These are phyloP conservation scores for Anthophora plumipes DNA, from an alignment of 2,888 invertebrate species.

Conservation along the genomic window DNA sequence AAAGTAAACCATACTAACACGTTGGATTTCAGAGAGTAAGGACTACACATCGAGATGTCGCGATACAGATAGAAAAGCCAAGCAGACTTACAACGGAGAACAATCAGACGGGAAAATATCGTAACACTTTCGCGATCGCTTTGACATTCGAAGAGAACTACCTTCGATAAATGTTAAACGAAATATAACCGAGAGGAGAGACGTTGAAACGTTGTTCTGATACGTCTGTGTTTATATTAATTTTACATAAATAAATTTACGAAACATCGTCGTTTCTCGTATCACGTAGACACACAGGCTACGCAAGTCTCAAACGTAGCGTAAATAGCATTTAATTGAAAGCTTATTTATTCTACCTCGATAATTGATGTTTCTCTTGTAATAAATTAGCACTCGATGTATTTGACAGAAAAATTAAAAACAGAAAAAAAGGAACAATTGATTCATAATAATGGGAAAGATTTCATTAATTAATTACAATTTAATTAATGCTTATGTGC, in stretches of 20 bases:
- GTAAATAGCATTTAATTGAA: constrained; percentile 13
- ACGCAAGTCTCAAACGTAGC: not conserved
- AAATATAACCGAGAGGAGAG: not conserved
- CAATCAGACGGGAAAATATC: constrained; percentile 4
- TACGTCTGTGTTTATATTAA: no score
- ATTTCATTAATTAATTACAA: constrained; percentile 12
- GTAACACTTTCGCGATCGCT: not conserved
- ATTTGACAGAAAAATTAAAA: not conserved
- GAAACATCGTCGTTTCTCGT: not conserved
- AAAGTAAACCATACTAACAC: constrained; percentile 39
- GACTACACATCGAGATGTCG: constrained; percentile 11
- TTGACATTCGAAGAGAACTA: not conserved
- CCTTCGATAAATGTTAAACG: not conserved
- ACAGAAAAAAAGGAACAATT: constrained; percentile 6
- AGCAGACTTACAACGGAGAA: constrained; percentile 8
- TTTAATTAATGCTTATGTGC: constrained; percentile 9
- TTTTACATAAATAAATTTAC: no score
- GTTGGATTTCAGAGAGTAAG: constrained; percentile 16
- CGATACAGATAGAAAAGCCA: not conserved
- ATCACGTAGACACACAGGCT: not conserved
- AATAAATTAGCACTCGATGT: constrained; percentile 5
- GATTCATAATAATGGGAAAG: not conserved
- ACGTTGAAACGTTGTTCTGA: no score
- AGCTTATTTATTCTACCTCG: constrained; percentile 15
- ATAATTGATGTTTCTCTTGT: constrained; percentile 15